Evolutionary conservation across 2,113 vertebrate genomes (phyloP).

Genomic region (Atrichornis clamosus): DNA sequence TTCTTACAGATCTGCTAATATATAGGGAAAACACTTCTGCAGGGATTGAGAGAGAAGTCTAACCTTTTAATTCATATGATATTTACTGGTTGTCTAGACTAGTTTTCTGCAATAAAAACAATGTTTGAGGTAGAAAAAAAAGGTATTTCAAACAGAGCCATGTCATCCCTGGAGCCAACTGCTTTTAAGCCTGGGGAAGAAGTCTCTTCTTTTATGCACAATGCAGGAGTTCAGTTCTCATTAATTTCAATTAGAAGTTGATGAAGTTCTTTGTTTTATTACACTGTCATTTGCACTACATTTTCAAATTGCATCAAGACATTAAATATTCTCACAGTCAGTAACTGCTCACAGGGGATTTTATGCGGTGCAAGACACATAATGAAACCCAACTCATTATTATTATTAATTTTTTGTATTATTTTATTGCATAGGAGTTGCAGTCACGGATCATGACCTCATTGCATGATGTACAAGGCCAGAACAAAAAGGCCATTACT

Average conservation of each 20-base stretch:
- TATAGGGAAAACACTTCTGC: neutral
- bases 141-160: neutral
- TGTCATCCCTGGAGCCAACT: neutral
- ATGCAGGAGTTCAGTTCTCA: slow-evolving; percentile 39
- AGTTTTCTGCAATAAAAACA: neutral
- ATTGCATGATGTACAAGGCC: neutral
- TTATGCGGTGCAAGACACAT: neutral
- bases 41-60: neutral
- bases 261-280: slow-evolving; percentile 71
- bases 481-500: neutral
- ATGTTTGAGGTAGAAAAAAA: neutral
- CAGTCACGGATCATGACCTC: neutral
- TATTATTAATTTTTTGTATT: slow-evolving; percentile 47
- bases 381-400: slow-evolving; percentile 19
- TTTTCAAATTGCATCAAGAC: slow-evolving; percentile 63
- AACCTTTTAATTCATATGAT: neutral
- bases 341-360: slow-evolving; percentile 49
- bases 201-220: slow-evolving; percentile 34
- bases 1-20: neutral
- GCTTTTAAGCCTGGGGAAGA: neutral
- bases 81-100: neutral
- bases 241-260: slow-evolving; percentile 66
- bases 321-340: slow-evolving; percentile 47
- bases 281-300: slow-evolving; percentile 38
- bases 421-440: neutral